Evolutionary conservation across 2,888 invertebrate genomes (phyloP).

Genomic region (Copidosoma aretas): DNA sequence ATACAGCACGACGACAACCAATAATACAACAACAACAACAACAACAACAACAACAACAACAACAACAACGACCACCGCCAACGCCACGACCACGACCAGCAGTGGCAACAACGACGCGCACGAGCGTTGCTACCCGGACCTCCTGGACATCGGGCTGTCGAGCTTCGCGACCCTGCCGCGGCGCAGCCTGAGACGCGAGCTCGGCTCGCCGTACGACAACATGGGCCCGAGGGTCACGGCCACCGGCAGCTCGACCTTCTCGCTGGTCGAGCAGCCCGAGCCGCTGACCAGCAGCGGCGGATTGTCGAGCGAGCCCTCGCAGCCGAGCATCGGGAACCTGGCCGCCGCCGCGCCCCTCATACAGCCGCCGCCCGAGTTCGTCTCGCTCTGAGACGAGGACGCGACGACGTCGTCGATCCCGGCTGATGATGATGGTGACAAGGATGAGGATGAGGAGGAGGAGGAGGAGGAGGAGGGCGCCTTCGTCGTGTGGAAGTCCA

Average conservation of each 20-base stretch:
- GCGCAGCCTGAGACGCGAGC: constrained; percentile 63
- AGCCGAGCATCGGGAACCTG: not conserved
- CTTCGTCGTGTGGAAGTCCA: constrained; percentile 29
- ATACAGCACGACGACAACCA: constrained; percentile 24
- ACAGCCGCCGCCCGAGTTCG: constrained; percentile 67
- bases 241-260: constrained; percentile 86
- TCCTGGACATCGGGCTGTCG: constrained; percentile 69
- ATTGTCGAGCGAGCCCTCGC: constrained; percentile 1
- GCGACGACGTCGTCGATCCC: too few relatives aligned
- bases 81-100: constrained; percentile 41
- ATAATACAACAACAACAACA: constrained; percentile 12
- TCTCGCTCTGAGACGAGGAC: constrained; percentile 62
- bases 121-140: constrained; percentile 79
- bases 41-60: constrained; percentile 52
- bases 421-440: constrained; percentile 30
- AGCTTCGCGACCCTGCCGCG: constrained; percentile 62
- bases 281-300: constrained; percentile 61
- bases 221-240: constrained; percentile 90
- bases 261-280: constrained; percentile 72
- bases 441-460: constrained; percentile 17
- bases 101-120: not conserved
- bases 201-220: constrained; percentile 82
- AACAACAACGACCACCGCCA: constrained; percentile 55
- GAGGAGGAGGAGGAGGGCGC: constrained; percentile 13
- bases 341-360: constrained; percentile 59